phyloP scores from a whole-genome alignment of 2,113 vertebrate genomes.

The Phrynosoma blainvillii region DNA sequence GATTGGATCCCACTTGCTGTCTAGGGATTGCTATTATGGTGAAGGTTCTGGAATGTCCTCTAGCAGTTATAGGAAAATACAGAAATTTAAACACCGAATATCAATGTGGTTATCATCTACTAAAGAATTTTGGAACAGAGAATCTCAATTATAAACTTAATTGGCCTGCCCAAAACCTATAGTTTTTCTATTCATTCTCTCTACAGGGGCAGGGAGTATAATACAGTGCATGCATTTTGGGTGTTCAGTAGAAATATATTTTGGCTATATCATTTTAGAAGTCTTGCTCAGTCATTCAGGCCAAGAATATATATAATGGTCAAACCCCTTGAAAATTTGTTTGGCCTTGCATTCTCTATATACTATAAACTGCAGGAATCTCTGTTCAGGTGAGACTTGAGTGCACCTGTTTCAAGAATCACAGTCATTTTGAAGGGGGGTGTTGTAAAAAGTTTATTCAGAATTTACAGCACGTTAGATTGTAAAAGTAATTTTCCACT shows the following conservation, averaged over 20 bases:
- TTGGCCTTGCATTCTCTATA: neutral
- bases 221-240: no score
- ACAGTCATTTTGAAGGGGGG: neutral
- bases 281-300: neutral
- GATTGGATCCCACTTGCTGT: no score
- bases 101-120: no score
- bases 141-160: no score
- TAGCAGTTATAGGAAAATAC: neutral
- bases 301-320: no score
- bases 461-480: neutral
- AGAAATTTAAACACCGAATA: neutral
- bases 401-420: neutral
- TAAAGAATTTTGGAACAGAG: no score
- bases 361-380: neutral
- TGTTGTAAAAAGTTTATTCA: neutral
- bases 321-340: neutral
- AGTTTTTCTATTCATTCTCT: no score
- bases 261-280: no score
- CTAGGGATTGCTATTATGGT: no score
- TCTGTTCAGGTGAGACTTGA: neutral
- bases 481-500: neutral
- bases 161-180: no score
- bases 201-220: no score
- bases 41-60: neutral
- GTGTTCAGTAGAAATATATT: no score